Percentiles rank a stretch among this genome's conserved stretches.
These are phyloP conservation scores for Kryptolebias ocellatus DNA, from an alignment of 2,797 vertebrate genomes.

Conservation along the genomic window DNA sequence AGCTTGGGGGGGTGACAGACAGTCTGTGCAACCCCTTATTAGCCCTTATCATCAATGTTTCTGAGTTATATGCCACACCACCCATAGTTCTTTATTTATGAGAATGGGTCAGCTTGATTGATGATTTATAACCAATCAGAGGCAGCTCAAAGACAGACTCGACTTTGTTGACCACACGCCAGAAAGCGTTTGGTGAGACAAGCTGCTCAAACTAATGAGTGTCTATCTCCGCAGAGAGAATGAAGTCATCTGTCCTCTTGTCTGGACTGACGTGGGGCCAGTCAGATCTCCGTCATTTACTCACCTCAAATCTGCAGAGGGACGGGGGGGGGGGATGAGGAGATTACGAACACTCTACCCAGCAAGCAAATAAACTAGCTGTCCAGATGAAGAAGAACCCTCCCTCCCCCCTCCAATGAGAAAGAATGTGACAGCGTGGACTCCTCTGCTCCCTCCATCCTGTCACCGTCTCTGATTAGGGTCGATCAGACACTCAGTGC, in stretches of 20 bases:
- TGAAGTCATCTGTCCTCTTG: slow-evolving; percentile 34
- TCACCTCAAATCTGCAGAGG: slow-evolving; percentile 52
- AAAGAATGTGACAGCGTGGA: slow-evolving; percentile 39
- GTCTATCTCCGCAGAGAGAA: slow-evolving; percentile 36
- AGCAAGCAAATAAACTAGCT: slow-evolving; percentile 64
- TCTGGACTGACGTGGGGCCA: slow-evolving; percentile 43
- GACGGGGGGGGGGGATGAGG: slow-evolving; percentile 47
- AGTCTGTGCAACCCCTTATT: too few species aligned
- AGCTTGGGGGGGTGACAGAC: too few species aligned
- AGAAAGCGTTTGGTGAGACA: too few species aligned
- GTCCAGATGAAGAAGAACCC: slow-evolving; percentile 37
- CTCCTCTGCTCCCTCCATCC: slow-evolving; percentile 26
- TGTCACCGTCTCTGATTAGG: slow-evolving; percentile 76
- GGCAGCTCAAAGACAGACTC: too few species aligned
- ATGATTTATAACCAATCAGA: too few species aligned
- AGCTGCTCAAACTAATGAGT: too few species aligned
- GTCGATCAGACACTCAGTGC: slow-evolving; percentile 86
- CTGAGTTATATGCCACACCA: too few species aligned
- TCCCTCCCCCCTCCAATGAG: slow-evolving; percentile 24
- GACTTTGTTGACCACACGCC: too few species aligned
- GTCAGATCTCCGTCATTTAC: slow-evolving; percentile 47
- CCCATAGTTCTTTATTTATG: too few species aligned
- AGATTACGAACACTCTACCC: slow-evolving; percentile 56
- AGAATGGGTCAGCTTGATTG: too few species aligned
- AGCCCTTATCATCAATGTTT: too few species aligned